Evolutionary conservation across 2,113 vertebrate genomes (phyloP).

Genomic region (Scartelaos histophorus): DNA sequence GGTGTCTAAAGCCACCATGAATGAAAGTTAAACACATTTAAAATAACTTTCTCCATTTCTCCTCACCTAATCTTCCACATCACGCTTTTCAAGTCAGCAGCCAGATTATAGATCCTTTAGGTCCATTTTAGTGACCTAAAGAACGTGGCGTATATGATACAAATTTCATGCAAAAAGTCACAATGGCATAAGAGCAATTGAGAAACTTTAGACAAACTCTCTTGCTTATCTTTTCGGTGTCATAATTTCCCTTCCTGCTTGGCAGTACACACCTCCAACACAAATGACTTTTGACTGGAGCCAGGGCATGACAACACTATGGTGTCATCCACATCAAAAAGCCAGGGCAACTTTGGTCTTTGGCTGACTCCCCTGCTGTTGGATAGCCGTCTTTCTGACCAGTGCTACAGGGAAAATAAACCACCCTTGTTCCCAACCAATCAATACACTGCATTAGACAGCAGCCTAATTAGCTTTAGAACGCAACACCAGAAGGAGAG

Average conservation of each 20-base stretch:
- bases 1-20: background rate
- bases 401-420: background rate
- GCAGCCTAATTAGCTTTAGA: background rate
- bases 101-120: slow-evolving; percentile 4
- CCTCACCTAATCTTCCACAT: background rate
- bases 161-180: background rate
- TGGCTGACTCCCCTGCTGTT: slow-evolving; percentile 30
- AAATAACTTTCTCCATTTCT: slow-evolving; percentile 13
- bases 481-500: background rate
- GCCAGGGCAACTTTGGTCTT: slow-evolving; percentile 10
- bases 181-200: slow-evolving; percentile 2
- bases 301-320: slow-evolving; percentile 33
- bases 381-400: slow-evolving; percentile 10
- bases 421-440: slow-evolving; percentile 44
- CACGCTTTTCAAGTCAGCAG: background rate
- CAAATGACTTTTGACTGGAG: slow-evolving; percentile 7
- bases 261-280: slow-evolving; percentile 18
- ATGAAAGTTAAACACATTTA: background rate
- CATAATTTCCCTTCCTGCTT: slow-evolving; percentile 25
- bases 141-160: slow-evolving; percentile 8
- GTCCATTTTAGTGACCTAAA: slow-evolving; percentile 7
- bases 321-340: slow-evolving; percentile 22
- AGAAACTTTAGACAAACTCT: slow-evolving; percentile 13
- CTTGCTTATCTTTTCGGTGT: slow-evolving; percentile 19
- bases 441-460: background rate